These are phyloP conservation scores for Meiosimyza decipiens DNA, from an alignment of 2,888 invertebrate species.

Conservation along the genomic window DNA sequence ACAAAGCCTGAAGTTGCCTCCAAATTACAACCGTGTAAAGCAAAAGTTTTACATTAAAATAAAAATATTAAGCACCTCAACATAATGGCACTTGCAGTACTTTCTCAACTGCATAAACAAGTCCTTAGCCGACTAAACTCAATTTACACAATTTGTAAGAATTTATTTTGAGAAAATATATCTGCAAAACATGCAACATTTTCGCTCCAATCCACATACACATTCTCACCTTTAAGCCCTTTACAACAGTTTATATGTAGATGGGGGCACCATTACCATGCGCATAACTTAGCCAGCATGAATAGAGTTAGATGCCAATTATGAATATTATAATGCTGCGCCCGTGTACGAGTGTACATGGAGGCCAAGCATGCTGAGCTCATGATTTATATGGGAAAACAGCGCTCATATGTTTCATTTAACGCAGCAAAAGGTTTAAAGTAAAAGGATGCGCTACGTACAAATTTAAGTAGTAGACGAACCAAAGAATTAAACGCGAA, in stretches of 20 bases:
- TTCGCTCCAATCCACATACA: background rate
- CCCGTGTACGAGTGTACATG: background rate
- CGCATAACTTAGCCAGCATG: background rate
- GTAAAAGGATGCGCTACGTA: too few species aligned
- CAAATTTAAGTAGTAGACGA: too few species aligned
- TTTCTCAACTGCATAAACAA: too few species aligned
- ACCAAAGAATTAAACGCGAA: too few species aligned
- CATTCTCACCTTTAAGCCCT: background rate
- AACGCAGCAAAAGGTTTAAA: too few species aligned
- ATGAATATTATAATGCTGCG: conserved; percentile 14
- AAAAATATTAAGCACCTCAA: too few species aligned
- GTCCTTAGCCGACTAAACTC: too few species aligned
- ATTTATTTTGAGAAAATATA: background rate
- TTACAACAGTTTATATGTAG: background rate
- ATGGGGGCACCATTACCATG: background rate
- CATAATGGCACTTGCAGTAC: too few species aligned
- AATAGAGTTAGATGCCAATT: background rate
- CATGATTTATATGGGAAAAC: background rate
- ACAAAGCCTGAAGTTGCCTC: too few species aligned
- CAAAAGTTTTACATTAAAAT: too few species aligned
- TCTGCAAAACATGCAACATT: conserved; percentile 3
- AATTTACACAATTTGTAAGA: background rate
- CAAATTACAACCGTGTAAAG: too few species aligned
- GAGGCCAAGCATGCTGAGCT: conserved; percentile 3
- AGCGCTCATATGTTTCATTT: too few species aligned